phyloP scores from a whole-genome alignment of 2,888 invertebrate genomes.

The Geophilus truncorum region DNA sequence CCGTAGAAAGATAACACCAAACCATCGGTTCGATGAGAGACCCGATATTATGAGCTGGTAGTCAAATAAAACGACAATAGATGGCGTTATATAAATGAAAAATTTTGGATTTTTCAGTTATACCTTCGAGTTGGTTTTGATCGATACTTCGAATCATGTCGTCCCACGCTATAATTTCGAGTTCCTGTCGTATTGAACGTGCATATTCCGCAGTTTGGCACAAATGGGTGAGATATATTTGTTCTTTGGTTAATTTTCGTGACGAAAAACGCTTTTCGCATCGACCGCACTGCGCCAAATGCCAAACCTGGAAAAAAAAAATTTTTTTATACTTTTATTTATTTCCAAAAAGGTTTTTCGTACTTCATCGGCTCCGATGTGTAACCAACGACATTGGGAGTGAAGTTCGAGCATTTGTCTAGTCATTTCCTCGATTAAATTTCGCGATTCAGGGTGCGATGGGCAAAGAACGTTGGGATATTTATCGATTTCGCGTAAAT shows the following conservation, averaged over 20 bases:
- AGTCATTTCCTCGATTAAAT: slow-evolving; percentile 49
- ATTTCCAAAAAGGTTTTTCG: neutral
- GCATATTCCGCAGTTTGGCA: slow-evolving; percentile 42
- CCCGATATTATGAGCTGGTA: slow-evolving; percentile 41
- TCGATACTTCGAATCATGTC: slow-evolving; percentile 49
- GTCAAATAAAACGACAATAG: too few species aligned
- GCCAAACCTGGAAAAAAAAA: slow-evolving; percentile 46
- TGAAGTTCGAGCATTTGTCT: slow-evolving; percentile 50
- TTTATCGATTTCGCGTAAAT: slow-evolving; percentile 46
- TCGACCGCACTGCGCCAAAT: slow-evolving; percentile 46
- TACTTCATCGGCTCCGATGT: slow-evolving; percentile 54
- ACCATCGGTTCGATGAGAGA: slow-evolving; percentile 49
- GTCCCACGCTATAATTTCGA: slow-evolving; percentile 50
- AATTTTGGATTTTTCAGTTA: too few species aligned
- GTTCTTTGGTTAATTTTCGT: slow-evolving; percentile 41
- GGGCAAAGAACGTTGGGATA: slow-evolving; percentile 47
- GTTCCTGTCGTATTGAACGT: slow-evolving; percentile 43
- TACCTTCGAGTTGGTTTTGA: slow-evolving; percentile 29
- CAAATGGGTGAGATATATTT: slow-evolving; percentile 47
- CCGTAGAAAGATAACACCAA: slow-evolving; percentile 47
- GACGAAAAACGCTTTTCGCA: slow-evolving; percentile 45
- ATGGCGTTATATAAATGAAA: too few species aligned
- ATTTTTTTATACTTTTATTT: neutral
- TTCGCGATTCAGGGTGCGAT: slow-evolving; percentile 46
- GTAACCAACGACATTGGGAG: slow-evolving; percentile 46